These are phyloP conservation scores for Metalampra italica DNA, from an alignment of 2,888 invertebrate species.

Conservation along the genomic window DNA sequence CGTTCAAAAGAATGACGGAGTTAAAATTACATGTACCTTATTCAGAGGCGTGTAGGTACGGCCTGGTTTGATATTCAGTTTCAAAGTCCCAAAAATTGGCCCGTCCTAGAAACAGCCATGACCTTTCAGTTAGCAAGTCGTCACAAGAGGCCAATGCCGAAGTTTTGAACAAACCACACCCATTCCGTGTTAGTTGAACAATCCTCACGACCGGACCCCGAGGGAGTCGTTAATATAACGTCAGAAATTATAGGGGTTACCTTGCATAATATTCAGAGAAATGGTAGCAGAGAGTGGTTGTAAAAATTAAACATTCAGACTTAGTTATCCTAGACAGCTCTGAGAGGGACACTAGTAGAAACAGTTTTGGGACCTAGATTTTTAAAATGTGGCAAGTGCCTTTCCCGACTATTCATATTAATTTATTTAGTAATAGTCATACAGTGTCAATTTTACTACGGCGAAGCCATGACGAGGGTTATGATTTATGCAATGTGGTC, in stretches of 20 bases:
- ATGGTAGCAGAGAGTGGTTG: not conserved
- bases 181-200: conserved; percentile 19
- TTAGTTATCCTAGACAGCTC: not conserved
- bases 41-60: too few species aligned
- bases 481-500: too few species aligned
- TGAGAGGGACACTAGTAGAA: not conserved
- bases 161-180: conserved; percentile 17
- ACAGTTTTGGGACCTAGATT: too few species aligned
- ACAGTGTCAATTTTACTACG: too few species aligned
- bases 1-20: too few species aligned
- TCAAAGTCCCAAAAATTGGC: not conserved
- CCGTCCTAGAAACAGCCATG: too few species aligned
- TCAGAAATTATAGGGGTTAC: conserved; percentile 1
- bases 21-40: too few species aligned
- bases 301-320: not conserved
- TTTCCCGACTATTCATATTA: too few species aligned
- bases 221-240: conserved; percentile 7
- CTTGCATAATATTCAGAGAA: not conserved
- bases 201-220: conserved; percentile 1
- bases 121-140: not conserved
- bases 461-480: too few species aligned
- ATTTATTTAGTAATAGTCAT: too few species aligned
- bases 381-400: too few species aligned
- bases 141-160: conserved; percentile 3
- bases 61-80: not conserved